Conservation (phyloP, 2,797 vertebrate genomes). For the Triplophysa yarkandensis region DNA sequence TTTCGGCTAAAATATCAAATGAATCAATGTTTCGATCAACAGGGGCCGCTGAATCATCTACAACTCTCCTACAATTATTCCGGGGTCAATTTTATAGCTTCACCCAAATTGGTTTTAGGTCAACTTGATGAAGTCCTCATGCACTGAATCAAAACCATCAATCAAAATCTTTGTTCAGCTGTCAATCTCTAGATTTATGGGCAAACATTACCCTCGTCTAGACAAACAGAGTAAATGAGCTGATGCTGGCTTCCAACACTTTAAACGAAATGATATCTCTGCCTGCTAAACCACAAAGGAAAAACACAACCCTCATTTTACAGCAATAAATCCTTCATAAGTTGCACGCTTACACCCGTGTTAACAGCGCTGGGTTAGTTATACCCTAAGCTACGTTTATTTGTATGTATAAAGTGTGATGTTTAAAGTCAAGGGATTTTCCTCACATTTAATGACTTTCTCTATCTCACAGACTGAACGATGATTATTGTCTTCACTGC, state of each 20-base stretch:
- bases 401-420: neutral
- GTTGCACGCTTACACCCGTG: constrained; percentile 49
- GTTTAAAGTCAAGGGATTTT: constrained; percentile 35
- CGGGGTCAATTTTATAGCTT: neutral
- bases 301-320: constrained; percentile 65
- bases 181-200: constrained; percentile 64
- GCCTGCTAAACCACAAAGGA: constrained; percentile 67
- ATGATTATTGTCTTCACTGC: constrained; percentile 17
- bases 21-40: no score
- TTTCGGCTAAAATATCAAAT: no score
- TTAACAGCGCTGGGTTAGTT: constrained; percentile 30
- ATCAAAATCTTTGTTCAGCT: constrained; percentile 54
- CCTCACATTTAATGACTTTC: constrained; percentile 33
- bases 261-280: constrained; percentile 56
- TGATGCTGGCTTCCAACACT: constrained; percentile 58
- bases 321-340: constrained; percentile 70
- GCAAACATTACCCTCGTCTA: constrained; percentile 70
- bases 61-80: neutral
- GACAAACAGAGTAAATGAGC: constrained; percentile 64
- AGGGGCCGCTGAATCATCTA: no score
- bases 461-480: neutral
- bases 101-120: constrained; percentile 7
- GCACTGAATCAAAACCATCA: neutral
- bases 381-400: constrained; percentile 28
- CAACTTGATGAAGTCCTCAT: neutral